phyloP scores from a whole-genome alignment of 2,797 vertebrate genomes.

The Iguana delicatissima region DNA sequence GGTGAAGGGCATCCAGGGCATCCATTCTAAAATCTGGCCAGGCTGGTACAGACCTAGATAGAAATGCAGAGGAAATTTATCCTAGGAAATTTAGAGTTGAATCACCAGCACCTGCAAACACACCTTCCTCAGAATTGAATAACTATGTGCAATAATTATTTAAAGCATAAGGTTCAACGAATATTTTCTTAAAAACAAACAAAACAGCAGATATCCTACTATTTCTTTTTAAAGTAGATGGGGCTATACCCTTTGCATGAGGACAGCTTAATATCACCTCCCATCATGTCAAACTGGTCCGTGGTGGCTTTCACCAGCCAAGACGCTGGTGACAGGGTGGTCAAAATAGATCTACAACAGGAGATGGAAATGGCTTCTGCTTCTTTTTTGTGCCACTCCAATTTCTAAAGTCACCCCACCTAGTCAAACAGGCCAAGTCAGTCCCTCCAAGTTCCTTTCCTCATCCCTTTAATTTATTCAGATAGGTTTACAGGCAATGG shows the following conservation, averaged over 20 bases:
- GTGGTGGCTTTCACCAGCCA: neutral
- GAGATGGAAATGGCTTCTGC: neutral
- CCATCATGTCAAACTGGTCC: neutral
- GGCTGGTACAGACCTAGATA: neutral
- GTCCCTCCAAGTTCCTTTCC: neutral
- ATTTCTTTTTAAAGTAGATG: neutral
- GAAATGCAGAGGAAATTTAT: no score
- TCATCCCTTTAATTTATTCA: neutral
- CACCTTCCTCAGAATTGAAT: neutral
- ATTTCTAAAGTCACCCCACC: neutral
- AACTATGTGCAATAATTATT: neutral
- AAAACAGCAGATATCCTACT: neutral
- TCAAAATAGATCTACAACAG: neutral
- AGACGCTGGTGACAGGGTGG: neutral
- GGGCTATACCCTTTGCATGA: neutral
- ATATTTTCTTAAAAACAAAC: neutral
- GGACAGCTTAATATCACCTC: neutral
- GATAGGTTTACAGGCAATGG: neutral
- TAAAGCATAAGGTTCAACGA: neutral
- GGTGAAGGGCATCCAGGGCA: neutral
- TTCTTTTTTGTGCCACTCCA: neutral
- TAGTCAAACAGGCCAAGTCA: neutral
- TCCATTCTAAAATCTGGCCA: neutral
- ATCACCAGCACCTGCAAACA: neutral
- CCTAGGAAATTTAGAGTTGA: neutral